phyloP scores from a whole-genome alignment of 2,113 vertebrate species.

The Cyprinodon brontotheroides region DNA sequence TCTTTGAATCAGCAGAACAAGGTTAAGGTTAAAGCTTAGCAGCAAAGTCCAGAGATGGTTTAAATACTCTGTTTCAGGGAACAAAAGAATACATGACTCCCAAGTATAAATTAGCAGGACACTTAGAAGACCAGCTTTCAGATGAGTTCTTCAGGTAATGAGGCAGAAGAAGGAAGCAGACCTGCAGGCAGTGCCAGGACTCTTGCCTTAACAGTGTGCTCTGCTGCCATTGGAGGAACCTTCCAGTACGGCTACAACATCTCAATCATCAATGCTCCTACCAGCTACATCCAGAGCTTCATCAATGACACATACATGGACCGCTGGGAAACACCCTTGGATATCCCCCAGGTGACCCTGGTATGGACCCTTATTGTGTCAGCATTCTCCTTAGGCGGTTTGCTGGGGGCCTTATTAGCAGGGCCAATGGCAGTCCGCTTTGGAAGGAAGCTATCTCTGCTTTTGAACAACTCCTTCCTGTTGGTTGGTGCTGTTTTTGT shows the following conservation, averaged over 20 bases:
- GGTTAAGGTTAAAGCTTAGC: background rate
- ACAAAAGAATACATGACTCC: rapidly evolving
- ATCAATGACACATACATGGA: slow-evolving; percentile 85
- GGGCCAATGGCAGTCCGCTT: slow-evolving; percentile 84
- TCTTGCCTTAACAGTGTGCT: slow-evolving; percentile 83
- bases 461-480: slow-evolving; percentile 86
- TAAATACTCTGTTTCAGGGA: rapidly evolving
- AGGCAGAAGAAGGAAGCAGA: slow-evolving; percentile 18
- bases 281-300: slow-evolving; percentile 85
- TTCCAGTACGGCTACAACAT: slow-evolving; percentile 94
- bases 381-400: slow-evolving; percentile 84
- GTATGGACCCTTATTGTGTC: slow-evolving; percentile 89
- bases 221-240: slow-evolving; percentile 89
- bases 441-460: slow-evolving; percentile 87
- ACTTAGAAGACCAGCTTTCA: background rate
- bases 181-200: slow-evolving; percentile 35
- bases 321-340: slow-evolving; percentile 75
- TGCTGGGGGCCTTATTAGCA: slow-evolving; percentile 83
- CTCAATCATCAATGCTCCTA: slow-evolving; percentile 89
- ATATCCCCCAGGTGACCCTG: slow-evolving; percentile 73
- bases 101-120: background rate
- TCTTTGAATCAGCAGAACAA: too few relatives aligned
- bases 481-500: slow-evolving; percentile 73
- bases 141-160: slow-evolving; percentile 30
- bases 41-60: too few relatives aligned